phyloP scores from a whole-genome alignment of 2,113 vertebrate species.

The Athene noctua region DNA sequence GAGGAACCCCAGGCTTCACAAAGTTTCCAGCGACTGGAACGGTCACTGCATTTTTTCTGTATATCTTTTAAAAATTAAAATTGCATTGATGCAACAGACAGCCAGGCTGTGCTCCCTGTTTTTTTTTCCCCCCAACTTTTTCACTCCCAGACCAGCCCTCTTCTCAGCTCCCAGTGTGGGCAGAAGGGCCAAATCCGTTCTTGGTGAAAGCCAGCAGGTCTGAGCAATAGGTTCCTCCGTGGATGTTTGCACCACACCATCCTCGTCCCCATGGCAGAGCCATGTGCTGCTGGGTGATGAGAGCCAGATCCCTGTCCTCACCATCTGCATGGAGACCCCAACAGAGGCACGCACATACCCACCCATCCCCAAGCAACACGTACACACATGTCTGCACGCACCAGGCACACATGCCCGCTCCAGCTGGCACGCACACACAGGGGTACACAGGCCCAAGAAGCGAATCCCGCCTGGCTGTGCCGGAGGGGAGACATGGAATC shows the following conservation, averaged over 20 bases:
- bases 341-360: background rate
- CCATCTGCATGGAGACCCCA: background rate
- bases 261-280: background rate
- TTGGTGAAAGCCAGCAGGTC: background rate
- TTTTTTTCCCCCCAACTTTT: background rate
- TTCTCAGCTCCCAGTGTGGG: background rate
- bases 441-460: background rate
- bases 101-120: background rate
- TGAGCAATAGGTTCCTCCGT: background rate
- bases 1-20: background rate
- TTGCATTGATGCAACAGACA: background rate
- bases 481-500: background rate
- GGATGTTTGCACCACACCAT: background rate
- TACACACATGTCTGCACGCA: background rate
- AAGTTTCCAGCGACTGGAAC: background rate
- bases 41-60: background rate
- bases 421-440: background rate
- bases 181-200: background rate
- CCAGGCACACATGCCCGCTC: rapidly evolving
- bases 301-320: background rate
- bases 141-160: background rate
- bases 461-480: background rate
- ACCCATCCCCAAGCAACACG: rapidly evolving
- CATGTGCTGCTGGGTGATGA: background rate
- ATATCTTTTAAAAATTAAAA: background rate